These are phyloP conservation scores for Sylvilagus floridanus DNA, from an alignment of 2,797 vertebrate species.

Conservation along the genomic window DNA sequence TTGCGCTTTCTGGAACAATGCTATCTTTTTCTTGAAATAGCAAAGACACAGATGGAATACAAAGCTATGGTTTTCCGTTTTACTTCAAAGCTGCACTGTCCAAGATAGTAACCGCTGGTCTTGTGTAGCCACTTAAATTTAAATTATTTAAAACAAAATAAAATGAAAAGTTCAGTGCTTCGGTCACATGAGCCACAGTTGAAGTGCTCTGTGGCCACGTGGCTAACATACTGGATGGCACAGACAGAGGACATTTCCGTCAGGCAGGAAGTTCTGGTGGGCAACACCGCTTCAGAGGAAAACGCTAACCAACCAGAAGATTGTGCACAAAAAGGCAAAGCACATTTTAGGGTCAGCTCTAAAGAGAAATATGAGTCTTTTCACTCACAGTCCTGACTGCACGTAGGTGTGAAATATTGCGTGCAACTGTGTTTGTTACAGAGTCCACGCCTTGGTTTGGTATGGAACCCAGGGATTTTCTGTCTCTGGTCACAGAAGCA, in stretches of 20 bases:
- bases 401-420: background rate
- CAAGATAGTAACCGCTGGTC: background rate
- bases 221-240: background rate
- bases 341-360: background rate
- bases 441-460: background rate
- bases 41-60: background rate
- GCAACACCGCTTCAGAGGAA: background rate
- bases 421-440: background rate
- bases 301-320: background rate
- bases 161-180: background rate
- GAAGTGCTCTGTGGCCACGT: background rate
- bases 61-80: slow-evolving; percentile 3
- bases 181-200: background rate
- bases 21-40: background rate
- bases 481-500: slow-evolving; percentile 51
- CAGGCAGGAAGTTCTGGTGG: background rate
- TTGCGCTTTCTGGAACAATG: background rate
- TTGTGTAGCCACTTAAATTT: background rate
- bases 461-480: background rate
- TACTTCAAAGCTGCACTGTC: background rate
- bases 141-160: slow-evolving; percentile 4
- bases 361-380: background rate
- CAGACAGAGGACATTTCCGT: background rate
- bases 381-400: background rate
- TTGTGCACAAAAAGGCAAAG: background rate